These are phyloP conservation scores for Drosophila diplacantha DNA, from an alignment of 2,888 invertebrate species.

Conservation along the genomic window DNA sequence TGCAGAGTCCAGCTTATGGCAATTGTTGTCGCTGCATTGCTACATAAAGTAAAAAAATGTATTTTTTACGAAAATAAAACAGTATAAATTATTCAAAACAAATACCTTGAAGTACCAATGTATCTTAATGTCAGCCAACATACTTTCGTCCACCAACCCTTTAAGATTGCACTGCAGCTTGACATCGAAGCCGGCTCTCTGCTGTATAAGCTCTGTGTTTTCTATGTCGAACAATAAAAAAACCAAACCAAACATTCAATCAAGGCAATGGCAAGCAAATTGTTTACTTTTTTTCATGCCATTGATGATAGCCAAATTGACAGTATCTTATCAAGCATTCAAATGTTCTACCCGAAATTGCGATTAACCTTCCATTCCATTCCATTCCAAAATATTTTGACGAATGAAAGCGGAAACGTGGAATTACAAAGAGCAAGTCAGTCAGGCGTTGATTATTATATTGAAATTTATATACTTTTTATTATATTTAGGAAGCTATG, in stretches of 20 bases:
- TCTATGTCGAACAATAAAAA: constrained; percentile 49
- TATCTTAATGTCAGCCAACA: constrained; percentile 60
- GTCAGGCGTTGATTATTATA: background rate
- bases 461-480: background rate
- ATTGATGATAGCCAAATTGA: constrained; percentile 33
- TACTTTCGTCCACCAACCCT: constrained; percentile 65
- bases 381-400: constrained; percentile 21
- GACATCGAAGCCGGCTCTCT: constrained; percentile 73
- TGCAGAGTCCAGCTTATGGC: constrained; percentile 56
- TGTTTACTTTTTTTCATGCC: constrained; percentile 37
- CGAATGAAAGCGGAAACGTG: constrained; percentile 31
- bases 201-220: constrained; percentile 75
- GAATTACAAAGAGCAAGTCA: constrained; percentile 2
- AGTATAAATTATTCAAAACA: background rate
- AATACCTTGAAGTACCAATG: constrained; percentile 76
- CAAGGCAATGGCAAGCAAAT: constrained; percentile 30
- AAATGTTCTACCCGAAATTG: constrained; percentile 16
- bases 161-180: constrained; percentile 72
- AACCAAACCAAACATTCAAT: constrained; percentile 30
- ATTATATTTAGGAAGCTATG: background rate
- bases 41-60: constrained; percentile 24
- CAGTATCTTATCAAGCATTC: constrained; percentile 55
- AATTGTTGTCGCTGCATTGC: constrained; percentile 74
- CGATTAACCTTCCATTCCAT: constrained; percentile 37
- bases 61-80: background rate